Conservation (phyloP, 2,888 invertebrate species). For the Eudemis profundana region DNA sequence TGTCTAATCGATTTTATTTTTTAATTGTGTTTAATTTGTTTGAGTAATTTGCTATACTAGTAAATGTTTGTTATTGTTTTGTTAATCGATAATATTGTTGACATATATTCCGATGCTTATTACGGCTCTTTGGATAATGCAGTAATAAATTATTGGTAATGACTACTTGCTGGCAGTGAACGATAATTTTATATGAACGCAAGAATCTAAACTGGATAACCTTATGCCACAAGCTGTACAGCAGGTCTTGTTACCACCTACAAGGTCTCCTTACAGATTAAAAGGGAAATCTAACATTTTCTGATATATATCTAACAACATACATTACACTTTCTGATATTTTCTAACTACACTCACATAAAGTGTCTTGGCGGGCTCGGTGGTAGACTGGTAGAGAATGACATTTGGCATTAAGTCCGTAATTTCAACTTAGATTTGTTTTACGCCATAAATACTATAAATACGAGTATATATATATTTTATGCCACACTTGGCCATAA, state of each 20-base stretch:
- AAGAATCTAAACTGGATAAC: constrained; percentile 30
- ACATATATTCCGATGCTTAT: not conserved
- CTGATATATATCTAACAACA: not conserved
- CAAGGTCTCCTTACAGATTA: not conserved
- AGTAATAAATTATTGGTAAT: not conserved
- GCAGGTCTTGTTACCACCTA: constrained; percentile 14
- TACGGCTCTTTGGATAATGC: not conserved
- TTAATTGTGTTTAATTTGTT: constrained; percentile 19
- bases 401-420: too few species aligned
- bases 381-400: too few species aligned
- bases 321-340: not conserved
- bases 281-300: not conserved
- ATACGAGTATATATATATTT: too few species aligned
- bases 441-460: too few species aligned
- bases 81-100: not conserved
- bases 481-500: too few species aligned
- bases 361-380: too few species aligned
- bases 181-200: not conserved
- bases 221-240: constrained; percentile 4
- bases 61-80: not conserved
- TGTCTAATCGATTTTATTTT: constrained; percentile 4
- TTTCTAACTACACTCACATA: too few species aligned
- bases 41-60: not conserved
- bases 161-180: not conserved
- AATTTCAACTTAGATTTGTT: too few species aligned